phyloP scores from a whole-genome alignment of 2,113 vertebrate species.

The Poeciliopsis turrubarensis region DNA sequence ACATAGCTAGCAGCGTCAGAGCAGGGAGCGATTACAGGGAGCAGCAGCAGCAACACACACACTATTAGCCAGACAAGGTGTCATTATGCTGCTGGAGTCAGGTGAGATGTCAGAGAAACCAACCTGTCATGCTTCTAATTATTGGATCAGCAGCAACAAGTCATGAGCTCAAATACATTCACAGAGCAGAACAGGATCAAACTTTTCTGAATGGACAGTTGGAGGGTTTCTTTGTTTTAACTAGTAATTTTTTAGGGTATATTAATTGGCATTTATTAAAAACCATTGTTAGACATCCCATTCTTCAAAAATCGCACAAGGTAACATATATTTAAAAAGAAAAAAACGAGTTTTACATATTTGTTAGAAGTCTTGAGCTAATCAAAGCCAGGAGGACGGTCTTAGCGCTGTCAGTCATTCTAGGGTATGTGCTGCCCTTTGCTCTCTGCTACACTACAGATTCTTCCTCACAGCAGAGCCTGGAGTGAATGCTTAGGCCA shows the following conservation, averaged over 20 bases:
- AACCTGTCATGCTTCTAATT: conserved; percentile 55
- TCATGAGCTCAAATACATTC: conserved; percentile 53
- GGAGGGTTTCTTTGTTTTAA: conserved; percentile 4
- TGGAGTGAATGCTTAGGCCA: too few relatives aligned
- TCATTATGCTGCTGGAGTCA: conserved; percentile 78
- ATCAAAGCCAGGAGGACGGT: too few relatives aligned
- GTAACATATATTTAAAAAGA: too few relatives aligned
- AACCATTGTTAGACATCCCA: conserved; percentile 24
- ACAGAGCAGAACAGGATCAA: conserved; percentile 20
- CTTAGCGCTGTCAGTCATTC: too few relatives aligned
- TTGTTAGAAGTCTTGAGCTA: too few relatives aligned
- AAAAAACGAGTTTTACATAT: too few relatives aligned
- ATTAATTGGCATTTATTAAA: background rate
- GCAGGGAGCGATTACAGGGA: conserved; percentile 76
- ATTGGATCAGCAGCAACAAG: conserved; percentile 65
- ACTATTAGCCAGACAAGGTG: conserved; percentile 75
- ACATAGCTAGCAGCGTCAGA: conserved; percentile 66
- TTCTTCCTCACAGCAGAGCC: too few relatives aligned
- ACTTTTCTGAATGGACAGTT: conserved; percentile 12
- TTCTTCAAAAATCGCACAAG: background rate
- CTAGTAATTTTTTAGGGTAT: background rate
- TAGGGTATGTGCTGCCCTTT: too few relatives aligned
- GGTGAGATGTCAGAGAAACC: conserved; percentile 68
- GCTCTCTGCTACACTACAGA: too few relatives aligned
- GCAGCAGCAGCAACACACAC: conserved; percentile 74